A percentile compares a stretch with the other conserved stretches of the same genome.
Conservation (phyloP, 2,888 invertebrate genomes). For the Arrhopalites spinosus region DNA sequence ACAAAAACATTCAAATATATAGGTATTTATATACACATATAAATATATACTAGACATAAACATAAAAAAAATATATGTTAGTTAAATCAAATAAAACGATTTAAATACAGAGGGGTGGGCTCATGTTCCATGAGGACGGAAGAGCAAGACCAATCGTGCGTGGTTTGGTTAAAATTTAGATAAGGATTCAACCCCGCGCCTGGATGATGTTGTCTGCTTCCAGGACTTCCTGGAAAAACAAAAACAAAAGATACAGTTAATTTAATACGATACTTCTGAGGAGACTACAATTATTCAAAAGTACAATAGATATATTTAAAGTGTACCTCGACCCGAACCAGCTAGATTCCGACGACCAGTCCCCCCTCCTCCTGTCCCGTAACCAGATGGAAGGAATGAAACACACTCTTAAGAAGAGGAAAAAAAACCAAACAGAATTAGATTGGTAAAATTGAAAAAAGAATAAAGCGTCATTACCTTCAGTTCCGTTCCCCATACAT, state of each 20-base stretch:
- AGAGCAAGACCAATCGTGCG: conserved; percentile 42
- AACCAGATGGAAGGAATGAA: conserved; percentile 69
- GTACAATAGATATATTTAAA: no score
- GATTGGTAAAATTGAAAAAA: no score
- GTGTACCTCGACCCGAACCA: no score
- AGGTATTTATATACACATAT: conserved; percentile 7
- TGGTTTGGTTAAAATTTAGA: conserved; percentile 42
- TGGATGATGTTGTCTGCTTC: no score
- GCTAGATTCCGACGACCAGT: no score
- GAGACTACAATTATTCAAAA: no score
- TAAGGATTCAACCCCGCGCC: conserved; percentile 55
- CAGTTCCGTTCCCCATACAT: conserved; percentile 60
- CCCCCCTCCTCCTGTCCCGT: conserved; percentile 50
- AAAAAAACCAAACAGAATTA: no score
- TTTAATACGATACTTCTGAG: no score
- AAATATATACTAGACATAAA: not conserved
- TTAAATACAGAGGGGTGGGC: conserved; percentile 56
- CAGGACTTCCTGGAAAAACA: no score
- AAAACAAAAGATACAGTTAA: no score
- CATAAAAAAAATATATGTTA: not conserved
- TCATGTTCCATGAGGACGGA: conserved; percentile 51
- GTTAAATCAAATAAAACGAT: conserved; percentile 39
- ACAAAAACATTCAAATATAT: conserved; percentile 8
- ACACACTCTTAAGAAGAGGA: no score
- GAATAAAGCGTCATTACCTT: no score